Conservation (phyloP, 2,888 invertebrate genomes). For the Lasius fuliginosus region DNA sequence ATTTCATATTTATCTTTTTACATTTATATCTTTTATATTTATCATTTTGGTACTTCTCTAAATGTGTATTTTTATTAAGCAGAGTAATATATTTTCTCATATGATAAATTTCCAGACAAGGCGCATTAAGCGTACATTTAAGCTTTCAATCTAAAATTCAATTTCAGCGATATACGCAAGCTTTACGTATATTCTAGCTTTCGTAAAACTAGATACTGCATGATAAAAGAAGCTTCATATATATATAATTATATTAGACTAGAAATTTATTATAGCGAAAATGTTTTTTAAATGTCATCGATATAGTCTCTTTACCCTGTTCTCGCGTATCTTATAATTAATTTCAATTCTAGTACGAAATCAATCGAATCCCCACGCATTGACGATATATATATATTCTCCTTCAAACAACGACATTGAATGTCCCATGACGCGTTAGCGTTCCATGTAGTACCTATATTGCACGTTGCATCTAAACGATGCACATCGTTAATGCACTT, state of each 20-base stretch:
- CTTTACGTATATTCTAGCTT: background rate
- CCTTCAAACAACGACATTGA: constrained; percentile 24
- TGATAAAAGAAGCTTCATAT: background rate
- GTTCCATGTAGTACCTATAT: constrained; percentile 22
- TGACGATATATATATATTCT: background rate
- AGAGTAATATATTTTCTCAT: background rate
- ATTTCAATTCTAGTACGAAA: constrained; percentile 4
- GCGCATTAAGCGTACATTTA: background rate
- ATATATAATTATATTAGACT: background rate
- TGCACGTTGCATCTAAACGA: constrained; percentile 20
- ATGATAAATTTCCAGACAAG: background rate
- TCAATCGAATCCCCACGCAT: constrained; percentile 8
- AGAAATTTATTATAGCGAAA: background rate
- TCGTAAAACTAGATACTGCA: background rate
- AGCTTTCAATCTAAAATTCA: background rate
- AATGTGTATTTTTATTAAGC: background rate
- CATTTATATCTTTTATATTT: background rate
- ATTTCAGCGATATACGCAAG: background rate
- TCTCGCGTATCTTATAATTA: constrained; percentile 16
- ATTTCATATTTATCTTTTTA: no score
- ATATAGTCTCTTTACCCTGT: background rate
- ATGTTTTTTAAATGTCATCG: background rate
- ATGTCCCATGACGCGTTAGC: constrained; percentile 25
- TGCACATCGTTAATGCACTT: constrained; percentile 35
- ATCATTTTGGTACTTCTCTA: background rate